Percentiles rank a stretch among this genome's conserved stretches.
Evolutionary conservation across 2,113 vertebrate genomes (phyloP).

Genomic region (Oxyruncus cristatus): DNA sequence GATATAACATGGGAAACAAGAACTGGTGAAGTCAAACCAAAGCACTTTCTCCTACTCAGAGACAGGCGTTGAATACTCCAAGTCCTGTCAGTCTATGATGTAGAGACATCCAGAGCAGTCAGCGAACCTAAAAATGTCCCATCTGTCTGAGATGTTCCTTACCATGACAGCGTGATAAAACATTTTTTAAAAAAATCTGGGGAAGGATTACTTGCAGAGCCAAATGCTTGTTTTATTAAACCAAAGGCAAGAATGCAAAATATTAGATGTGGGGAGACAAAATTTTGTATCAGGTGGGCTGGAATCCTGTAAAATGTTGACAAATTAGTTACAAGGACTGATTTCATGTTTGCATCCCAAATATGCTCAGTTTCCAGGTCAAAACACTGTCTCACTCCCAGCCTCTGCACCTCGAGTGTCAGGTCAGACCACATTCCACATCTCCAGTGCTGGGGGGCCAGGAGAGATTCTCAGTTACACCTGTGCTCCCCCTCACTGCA

Average conservation of each 20-base stretch:
- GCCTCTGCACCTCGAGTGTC: accelerated
- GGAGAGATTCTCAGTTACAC: not conserved
- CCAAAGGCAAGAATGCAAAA: not conserved
- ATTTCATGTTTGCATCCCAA: not conserved
- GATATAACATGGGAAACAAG: not conserved
- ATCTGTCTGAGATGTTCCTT: not conserved
- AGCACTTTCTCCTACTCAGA: not conserved
- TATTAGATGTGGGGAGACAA: not conserved
- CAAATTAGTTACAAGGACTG: not conserved
- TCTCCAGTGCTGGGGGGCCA: accelerated
- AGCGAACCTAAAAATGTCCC: not conserved
- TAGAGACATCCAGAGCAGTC: not conserved
- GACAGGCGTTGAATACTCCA: not conserved
- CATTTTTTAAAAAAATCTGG: not conserved
- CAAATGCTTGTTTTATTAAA: not conserved
- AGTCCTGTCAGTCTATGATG: not conserved
- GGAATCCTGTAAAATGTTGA: not conserved
- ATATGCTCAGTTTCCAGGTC: not conserved
- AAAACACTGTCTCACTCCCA: not conserved
- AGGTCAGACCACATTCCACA: not conserved
- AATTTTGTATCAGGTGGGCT: not conserved
- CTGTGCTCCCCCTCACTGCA: accelerated
- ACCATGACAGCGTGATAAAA: not conserved
- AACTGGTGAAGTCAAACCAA: not conserved
- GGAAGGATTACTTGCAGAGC: not conserved